Evolutionary conservation across 2,797 vertebrate genomes (phyloP), one percentile per base, ranked within the genome.

Genomic region (Phrynocephalus vlangalii): DNA sequence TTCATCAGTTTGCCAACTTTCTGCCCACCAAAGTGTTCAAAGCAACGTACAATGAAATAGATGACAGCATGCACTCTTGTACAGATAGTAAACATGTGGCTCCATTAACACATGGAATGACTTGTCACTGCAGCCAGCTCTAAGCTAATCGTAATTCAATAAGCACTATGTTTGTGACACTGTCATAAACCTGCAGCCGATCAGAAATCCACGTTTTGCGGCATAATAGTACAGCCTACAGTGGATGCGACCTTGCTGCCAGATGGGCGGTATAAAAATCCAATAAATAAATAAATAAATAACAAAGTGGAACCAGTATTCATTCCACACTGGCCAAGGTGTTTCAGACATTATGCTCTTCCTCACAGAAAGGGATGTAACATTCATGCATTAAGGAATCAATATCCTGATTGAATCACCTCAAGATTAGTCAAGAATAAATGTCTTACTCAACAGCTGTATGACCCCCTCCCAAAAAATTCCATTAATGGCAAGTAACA

Each of bases 371-470:
- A 22, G 1, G 11, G 6, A 6, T 63, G 24, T 33, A 85, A 85
- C 38, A 77, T 28, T 18, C 22, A 85, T n/a, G 56, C 33, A 67
- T 67, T 81, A 78, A 56, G n/a, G 28, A 72, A 79, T 81, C 30
- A 3, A 48, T 86, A 86, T 66, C 66, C 78, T 83, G 50, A 56
- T n/a, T 73, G 82, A 73, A 83, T 60, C 68, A 81, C 52, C 85
- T n/a, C 16, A 5, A 22, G 18, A 4, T 73, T 16, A 73, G 3
- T 8, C 30, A 24, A 30, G 52, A 30, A 71, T n/a, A 5, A 72
- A 50, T 28, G 50, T 71, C 50, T 80, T 38, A 86, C 75, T 86
- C 52, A 81, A 83, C n/a, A 83, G 20, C 18, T 52, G 44, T 20
- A 50, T 20, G 71, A 9, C 20, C 20, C 38, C 20, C 4, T 15